Evolutionary conservation across 1,140 invertebrate genomes (phyloP), one percentile per base, ranked within the genome.

Genomic region (Trypoxylus dichotomus): DNA sequence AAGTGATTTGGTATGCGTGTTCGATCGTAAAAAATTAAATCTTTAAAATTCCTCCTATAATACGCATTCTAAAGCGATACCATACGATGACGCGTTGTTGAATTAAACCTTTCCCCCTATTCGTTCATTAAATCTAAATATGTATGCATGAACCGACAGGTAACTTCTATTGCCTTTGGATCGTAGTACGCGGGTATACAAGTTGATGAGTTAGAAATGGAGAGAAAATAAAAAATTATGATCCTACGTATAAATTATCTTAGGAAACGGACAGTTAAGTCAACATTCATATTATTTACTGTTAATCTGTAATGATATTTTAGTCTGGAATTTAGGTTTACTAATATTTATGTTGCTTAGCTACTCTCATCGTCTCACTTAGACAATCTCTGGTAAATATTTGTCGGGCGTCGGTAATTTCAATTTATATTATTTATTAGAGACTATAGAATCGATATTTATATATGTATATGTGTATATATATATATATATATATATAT

Each of bases 251-350:
- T 63, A 63, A 63, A 63, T 63, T 63, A 47, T 47, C 43, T 47
- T 47, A 11, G 43, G 43, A 47, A 47, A 47, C 25, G 11, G 19
- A 63, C 60, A 21, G 60, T 63, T 63, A 63, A 63, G 60, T 63
- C 60, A 63, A 63, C 60, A 63, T 63, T 63, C 24, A 63, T 63
- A 63, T 63, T 63, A 63, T 63, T 63, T 63, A 63, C 60, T 63
- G 60, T 63, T 63, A 63, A 63, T 63, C 60, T 25, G 21, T 63
- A 63, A 63, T 63, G 60, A 63, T 63, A 63, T 24, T 63, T 63
- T 19, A 63, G 21, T 24, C 24, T 63, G 60, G 60, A 63, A 63
- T 63, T 63, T 63, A 63, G 60, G 60, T 63, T 63, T 63, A 63
- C 21, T 63, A 27, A 13, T 47, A 47, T 47, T 47, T 47, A 47